phyloP scores from a whole-genome alignment of 2,888 invertebrate species.

The Parascotia fuliginaria region DNA sequence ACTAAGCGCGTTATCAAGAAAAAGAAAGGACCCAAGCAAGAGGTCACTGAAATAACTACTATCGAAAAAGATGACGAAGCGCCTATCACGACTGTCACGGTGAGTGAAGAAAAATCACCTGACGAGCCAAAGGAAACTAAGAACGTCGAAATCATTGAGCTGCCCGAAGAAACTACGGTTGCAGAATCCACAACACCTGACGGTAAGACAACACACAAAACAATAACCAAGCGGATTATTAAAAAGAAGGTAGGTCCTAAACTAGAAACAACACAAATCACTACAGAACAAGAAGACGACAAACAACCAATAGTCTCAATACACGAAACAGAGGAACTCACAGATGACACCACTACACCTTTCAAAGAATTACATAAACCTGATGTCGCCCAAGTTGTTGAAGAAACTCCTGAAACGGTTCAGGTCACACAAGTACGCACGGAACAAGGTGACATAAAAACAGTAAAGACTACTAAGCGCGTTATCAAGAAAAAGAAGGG shows the following conservation, averaged over 20 bases:
- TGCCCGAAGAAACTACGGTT: slow-evolving; percentile 41
- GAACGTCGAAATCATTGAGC: slow-evolving; percentile 37
- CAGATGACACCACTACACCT: slow-evolving; percentile 13
- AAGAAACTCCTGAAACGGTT: slow-evolving; percentile 59
- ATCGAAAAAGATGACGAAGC: slow-evolving; percentile 41
- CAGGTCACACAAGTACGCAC: slow-evolving; percentile 57
- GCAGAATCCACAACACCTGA: slow-evolving; percentile 41
- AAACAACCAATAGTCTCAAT: slow-evolving; percentile 8
- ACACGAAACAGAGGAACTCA: slow-evolving; percentile 12
- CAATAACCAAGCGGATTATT: slow-evolving; percentile 20
- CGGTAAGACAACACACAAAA: slow-evolving; percentile 51
- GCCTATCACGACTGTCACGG: slow-evolving; percentile 4
- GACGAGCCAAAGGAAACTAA: background rate
- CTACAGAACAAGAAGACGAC: slow-evolving; percentile 31
- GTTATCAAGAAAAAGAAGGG: slow-evolving; percentile 44
- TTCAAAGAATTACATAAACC: slow-evolving; percentile 1
- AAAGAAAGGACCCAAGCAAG: slow-evolving; percentile 37
- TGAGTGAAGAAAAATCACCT: background rate
- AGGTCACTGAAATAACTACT: background rate
- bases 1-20: slow-evolving; percentile 49
- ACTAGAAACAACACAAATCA: slow-evolving; percentile 38
- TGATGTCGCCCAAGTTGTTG: slow-evolving; percentile 7
- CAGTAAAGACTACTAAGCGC: slow-evolving; percentile 28
- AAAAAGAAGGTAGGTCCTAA: slow-evolving; percentile 33
- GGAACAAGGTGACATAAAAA: slow-evolving; percentile 28